Evolutionary conservation across 2,888 invertebrate genomes (phyloP).

Genomic region (Caenorhabditis uteleia): DNA sequence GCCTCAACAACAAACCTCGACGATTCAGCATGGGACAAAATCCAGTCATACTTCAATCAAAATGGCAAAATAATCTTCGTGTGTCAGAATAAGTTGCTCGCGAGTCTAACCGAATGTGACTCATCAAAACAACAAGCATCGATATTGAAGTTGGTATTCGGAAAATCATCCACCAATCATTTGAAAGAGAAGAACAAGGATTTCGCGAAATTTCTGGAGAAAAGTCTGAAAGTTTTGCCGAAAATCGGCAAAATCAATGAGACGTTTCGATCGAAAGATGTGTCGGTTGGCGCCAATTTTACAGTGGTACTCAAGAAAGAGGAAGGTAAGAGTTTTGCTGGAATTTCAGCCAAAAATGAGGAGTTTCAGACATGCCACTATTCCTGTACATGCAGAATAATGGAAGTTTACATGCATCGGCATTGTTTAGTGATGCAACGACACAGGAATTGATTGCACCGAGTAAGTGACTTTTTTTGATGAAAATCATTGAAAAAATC

Average conservation of each 20-base stretch:
- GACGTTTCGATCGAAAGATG: conserved; percentile 61
- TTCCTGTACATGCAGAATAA: conserved; percentile 67
- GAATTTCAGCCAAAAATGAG: not conserved
- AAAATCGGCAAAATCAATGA: conserved; percentile 48
- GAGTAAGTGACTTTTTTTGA: conserved; percentile 24
- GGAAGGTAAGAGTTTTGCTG: conserved; percentile 48
- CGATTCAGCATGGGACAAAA: conserved; percentile 59
- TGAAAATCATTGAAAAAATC: too few species aligned
- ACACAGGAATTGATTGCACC: conserved; percentile 54
- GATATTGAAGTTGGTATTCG: conserved; percentile 48
- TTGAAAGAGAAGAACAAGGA: conserved; percentile 59
- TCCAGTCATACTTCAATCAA: conserved; percentile 65
- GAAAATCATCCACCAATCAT: conserved; percentile 24
- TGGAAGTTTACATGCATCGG: conserved; percentile 60
- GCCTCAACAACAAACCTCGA: conserved; percentile 61
- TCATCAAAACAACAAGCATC: conserved; percentile 56
- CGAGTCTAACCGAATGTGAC: conserved; percentile 57
- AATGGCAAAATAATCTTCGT: conserved; percentile 68
- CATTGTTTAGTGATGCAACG: conserved; percentile 68
- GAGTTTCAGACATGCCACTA: conserved; percentile 61
- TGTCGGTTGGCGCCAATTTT: conserved; percentile 59
- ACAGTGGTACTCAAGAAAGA: conserved; percentile 62
- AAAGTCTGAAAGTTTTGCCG: not conserved
- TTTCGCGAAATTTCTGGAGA: conserved; percentile 66
- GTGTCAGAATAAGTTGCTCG: conserved; percentile 67